Evolutionary conservation across 2,113 vertebrate genomes (phyloP), one percentile per base, ranked within the genome.

Genomic region (Mormoops blainvillei): DNA sequence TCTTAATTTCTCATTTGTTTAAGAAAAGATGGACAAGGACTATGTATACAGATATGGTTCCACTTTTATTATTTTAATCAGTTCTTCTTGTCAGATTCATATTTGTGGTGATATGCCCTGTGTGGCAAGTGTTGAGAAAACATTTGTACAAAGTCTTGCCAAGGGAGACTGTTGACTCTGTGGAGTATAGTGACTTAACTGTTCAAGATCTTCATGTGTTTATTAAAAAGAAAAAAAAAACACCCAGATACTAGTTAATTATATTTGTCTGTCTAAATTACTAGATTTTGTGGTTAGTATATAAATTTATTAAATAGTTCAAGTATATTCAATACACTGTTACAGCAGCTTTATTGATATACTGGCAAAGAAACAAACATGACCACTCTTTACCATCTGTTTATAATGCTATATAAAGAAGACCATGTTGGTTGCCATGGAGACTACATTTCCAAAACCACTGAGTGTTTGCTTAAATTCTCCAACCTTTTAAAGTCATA

Each of bases 381-480:
- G 98, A 98, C 98, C 93, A 91, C 98, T 98, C 98, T 99, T 98
- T 98, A 98, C 99, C 99, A 99, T 99, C 98, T 99, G 98, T 98
- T 99, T 99, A 99, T 98, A 98, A 98, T 98, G 98, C 98, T 99
- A 99, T 99, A 99, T 98, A 99, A 99, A 99, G 98, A 98, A 97
- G 98, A 98, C 98, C 98, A 98, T 98, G 96, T 98, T 98, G 96
- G 98, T 99, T 98, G 97, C 97, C 97, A 96, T 98, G 97, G 98
- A 98, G 98, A 99, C 98, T 96, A 97, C 97, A 98, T 98, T 98
- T 99, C 98, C 98, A 97, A 98, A 98, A 98, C 98, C 98, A 98
- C 97, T 94, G 91, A 98, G 95, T 99, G 97, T 98, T 99, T 98
- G 98, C 98, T 98, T 98, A 98, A 98, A 98, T 98, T 98, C 97